Percentiles rank a stretch among this genome's conserved stretches.
Evolutionary conservation across 2,888 invertebrate genomes (phyloP).

Genomic region (Ectobius pallidus): DNA sequence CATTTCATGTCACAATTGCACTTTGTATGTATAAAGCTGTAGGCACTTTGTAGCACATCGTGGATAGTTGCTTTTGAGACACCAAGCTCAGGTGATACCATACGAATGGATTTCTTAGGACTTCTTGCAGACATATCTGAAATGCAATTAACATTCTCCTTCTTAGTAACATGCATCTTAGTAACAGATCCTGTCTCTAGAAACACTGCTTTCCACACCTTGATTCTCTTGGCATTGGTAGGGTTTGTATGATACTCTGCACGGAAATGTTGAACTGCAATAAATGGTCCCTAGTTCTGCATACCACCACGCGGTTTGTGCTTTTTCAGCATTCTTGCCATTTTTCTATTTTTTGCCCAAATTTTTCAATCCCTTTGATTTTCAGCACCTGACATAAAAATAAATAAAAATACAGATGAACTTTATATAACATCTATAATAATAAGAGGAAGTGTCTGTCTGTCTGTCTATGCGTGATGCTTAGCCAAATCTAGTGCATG

Average conservation of each 20-base stretch:
- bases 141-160: not conserved
- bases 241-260: not conserved
- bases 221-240: not conserved
- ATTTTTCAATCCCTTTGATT: not conserved
- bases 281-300: not conserved
- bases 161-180: not conserved
- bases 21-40: not conserved
- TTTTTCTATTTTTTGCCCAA: not conserved
- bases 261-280: not conserved
- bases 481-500: too few species aligned
- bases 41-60: not conserved
- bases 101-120: not conserved
- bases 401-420: too few species aligned
- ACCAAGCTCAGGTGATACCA: not conserved
- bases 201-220: too few species aligned
- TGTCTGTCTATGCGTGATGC: too few species aligned
- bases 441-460: too few species aligned
- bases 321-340: not conserved
- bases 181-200: too few species aligned
- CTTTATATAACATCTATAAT: too few species aligned
- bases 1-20: not conserved
- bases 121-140: not conserved
- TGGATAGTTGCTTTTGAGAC: not conserved
- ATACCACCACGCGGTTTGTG: too few species aligned
- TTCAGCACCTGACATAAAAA: not conserved